Evolutionary conservation across 2,888 invertebrate species (phyloP), one percentile per base, ranked within the genome.

Genomic region (Palloptera scutellata): DNA sequence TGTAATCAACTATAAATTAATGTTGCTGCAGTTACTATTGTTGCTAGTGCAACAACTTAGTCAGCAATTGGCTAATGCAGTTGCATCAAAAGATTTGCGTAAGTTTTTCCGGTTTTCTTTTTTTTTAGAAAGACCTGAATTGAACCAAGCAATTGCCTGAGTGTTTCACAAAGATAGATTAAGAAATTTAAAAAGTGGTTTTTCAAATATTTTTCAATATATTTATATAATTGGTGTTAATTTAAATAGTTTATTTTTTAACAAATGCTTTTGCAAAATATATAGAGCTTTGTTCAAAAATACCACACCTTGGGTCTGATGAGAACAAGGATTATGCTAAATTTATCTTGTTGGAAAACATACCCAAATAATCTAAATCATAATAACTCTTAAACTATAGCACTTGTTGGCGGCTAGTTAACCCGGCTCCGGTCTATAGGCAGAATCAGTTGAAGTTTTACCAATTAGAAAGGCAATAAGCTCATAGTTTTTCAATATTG

Each of bases 41-140:
- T 59, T 61, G 68, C 69, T 64, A 41, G 48, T 58, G 57, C 30
- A 60, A 43, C 59, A 52, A 61, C 60, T 68, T 63, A 69, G 60
- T 61, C 64, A 68, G 69, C 72, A 67, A 67, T 64, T 64, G 58
- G 72, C 69, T 55, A 72, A 61, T 70, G 72, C 70, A 74, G 71
- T 53, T 67, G 72, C 70, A 54, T 75, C 76, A 75, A 80, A 78
- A 78, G 78, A 81, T 80, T 81, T 81, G 81, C 81, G 81, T 81
- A 81, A 81, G 81, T 81, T 71, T 68, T 20, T 62, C 57, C 41
- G 13, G 43, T 8, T 45, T 15, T 13, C 42, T 45, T 30, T 13
- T 45, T 43, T 15, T 45, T 13, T 30, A 4, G 30, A 4, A 30
- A 30, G 30, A 30, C n/a, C n/a, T n/a, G n/a, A 30, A 30, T 30